Evolutionary conservation across 2,888 invertebrate species (phyloP), one percentile per base, ranked within the genome.

Genomic region (Cryptocephalus moraei): DNA sequence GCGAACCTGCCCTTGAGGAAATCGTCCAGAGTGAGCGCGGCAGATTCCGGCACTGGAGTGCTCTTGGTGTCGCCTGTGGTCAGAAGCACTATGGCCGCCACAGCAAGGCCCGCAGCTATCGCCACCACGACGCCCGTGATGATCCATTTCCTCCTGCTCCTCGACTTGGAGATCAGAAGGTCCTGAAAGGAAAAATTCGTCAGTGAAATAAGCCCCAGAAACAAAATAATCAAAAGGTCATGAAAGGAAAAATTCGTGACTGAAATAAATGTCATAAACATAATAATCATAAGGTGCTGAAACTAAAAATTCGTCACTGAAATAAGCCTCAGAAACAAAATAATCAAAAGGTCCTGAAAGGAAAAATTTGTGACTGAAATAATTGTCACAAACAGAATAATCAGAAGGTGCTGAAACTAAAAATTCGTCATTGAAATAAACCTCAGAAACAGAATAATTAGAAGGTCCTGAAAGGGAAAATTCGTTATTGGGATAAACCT

Each of bases 201-300:
- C 8, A 10, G 10, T n/a, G 6, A 8, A 31, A 11, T 8, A 31
- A 11, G n/a, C n/a, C n/a, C 33, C 39, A 22, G 13, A 8, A 3
- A n/a, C n/a, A n/a, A n/a, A n/a, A n/a, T n/a, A n/a, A 78, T 73
- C 55, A 81, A 77, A 64, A 82, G 72, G 59, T 80, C 82, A 84
- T 84, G 69, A 49, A 52, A 45, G 43, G 43, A 49, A 42, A 12
- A 12, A 38, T 40, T 2, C 3, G 3, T 11, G 2, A 10, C 9
- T n/a, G 6, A 8, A 31, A 11, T 8, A 31, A 11, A n/a, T n/a
- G n/a, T 22, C 39, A 22, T 10, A 8, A n/a, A n/a, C n/a, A n/a
- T n/a, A 43, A 10, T n/a, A n/a, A 78, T 73, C 55, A 81, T 77
- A 64, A 82, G 72, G 59, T 80, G 82, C 84, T 84, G 69, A 49